Base-by-base conservation (phyloP, 2,888 invertebrate genomes). In the Athalia rosae region DNA sequence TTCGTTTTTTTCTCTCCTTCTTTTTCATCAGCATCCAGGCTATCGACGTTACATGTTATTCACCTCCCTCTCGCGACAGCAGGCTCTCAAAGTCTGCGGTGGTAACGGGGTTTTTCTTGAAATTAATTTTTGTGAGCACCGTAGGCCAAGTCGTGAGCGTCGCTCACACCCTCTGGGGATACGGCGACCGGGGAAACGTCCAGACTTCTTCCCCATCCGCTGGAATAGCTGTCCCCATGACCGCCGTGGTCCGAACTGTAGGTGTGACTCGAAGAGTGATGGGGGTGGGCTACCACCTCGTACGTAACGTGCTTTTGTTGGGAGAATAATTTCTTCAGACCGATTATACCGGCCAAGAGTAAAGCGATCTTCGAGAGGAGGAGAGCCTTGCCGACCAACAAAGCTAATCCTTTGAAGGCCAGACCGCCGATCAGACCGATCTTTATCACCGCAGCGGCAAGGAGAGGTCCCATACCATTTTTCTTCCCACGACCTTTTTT, bases 351-450 rank as follows among this genome's bases (percentile, higher is more conserved):
- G 11, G 96, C 95, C 77, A 96, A 90, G 4, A 96, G 92, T 8
- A 97, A 91, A 3, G 96, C 96, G 76, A 96, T 94, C 92, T 97
- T 97, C 83, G 95, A 95, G 80, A 96, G 94, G 61, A 97, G 92
- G 4, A 97, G 92, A 45, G 96, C 96, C 91, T 97, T 96, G 85
- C 96, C 96, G 50, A 96, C 96, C 82, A 96, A 92, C 4, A 96
- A 91, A 13, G 95, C 95, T 4, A 97, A 90, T 15, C 94, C 96
- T 86, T 96, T 96, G 90, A 96, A 95, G 48, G 96, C 94, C 73
- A 97, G 87, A 64, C 95, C 95, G 76, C 95, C 96, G 45, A 96
- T 92, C 71, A 96, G 92, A 86, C 95, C 96, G 78, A 95, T 93
- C 89, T 97, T 97, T 91, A 96, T 92, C 4, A 95, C 95, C 61